Conservation (phyloP, 2,888 invertebrate species). For the Harpalus rufipes region DNA sequence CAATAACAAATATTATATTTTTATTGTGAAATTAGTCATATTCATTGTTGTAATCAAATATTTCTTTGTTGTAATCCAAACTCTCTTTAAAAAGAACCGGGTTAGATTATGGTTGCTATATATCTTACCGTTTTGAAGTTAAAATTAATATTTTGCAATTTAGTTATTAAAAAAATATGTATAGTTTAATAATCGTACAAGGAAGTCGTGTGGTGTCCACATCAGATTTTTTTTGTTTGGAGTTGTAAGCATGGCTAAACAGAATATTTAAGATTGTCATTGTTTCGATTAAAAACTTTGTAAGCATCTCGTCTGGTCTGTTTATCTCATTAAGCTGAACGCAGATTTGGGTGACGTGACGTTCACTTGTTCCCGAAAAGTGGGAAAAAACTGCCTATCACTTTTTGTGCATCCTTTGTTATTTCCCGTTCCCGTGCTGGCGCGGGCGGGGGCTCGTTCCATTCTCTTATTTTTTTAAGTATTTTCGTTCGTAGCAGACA, state of each 20-base stretch:
- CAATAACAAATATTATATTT: too few relatives aligned
- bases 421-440: slow-evolving; percentile 50
- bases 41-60: too few relatives aligned
- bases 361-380: slow-evolving; percentile 64
- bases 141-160: too few relatives aligned
- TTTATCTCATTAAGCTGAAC: slow-evolving; percentile 65
- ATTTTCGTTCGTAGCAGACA: slow-evolving; percentile 67
- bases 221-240: too few relatives aligned
- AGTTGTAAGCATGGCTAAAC: background rate
- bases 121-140: too few relatives aligned
- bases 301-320: slow-evolving; percentile 30
- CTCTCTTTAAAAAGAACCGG: too few relatives aligned
- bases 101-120: too few relatives aligned
- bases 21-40: too few relatives aligned
- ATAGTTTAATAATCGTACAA: too few relatives aligned
- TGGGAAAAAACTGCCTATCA: slow-evolving; percentile 65
- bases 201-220: too few relatives aligned
- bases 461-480: slow-evolving; percentile 67
- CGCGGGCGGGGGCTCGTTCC: slow-evolving; percentile 57
- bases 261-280: slow-evolving; percentile 15
- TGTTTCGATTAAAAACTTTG: slow-evolving; percentile 43
- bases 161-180: too few relatives aligned
- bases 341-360: slow-evolving; percentile 60
- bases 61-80: too few relatives aligned
- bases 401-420: slow-evolving; percentile 67